Evolutionary conservation across 2,113 vertebrate genomes (phyloP).

Genomic region (Xenopus laevis): DNA sequence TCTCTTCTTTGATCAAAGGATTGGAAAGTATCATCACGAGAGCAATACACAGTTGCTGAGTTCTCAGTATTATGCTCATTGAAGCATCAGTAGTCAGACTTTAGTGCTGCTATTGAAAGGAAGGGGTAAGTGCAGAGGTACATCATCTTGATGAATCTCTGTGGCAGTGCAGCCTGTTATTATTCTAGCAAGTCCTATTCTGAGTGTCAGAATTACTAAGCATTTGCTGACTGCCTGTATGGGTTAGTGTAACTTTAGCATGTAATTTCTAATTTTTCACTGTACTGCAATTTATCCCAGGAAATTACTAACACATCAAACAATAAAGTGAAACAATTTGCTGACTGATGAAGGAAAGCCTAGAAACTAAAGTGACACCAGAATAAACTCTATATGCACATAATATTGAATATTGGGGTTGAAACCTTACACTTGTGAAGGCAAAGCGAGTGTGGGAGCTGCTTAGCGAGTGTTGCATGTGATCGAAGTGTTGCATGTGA

Average conservation of each 20-base stretch:
- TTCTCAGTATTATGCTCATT: conserved; percentile 5
- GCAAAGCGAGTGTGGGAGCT: no score
- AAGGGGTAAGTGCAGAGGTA: conserved; percentile 18
- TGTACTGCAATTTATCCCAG: neutral
- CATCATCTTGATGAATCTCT: conserved; percentile 28
- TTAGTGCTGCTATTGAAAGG: conserved; percentile 2
- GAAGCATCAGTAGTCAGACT: conserved; percentile 6
- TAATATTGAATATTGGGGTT: no score
- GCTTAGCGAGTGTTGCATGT: no score
- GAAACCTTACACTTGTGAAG: no score
- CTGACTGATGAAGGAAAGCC: neutral
- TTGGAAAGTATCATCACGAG: conserved; percentile 4
- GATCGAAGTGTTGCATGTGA: no score
- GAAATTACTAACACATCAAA: no score
- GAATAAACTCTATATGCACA: no score
- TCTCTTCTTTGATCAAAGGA: neutral
- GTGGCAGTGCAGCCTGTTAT: conserved; percentile 18
- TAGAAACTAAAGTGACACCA: no score
- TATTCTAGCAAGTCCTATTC: conserved; percentile 9
- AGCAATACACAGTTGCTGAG: conserved; percentile 19
- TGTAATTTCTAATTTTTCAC: neutral
- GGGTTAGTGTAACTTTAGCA: neutral
- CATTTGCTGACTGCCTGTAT: conserved; percentile 20
- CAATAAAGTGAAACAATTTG: no score
- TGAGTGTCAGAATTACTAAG: conserved; percentile 6